Percentiles rank a stretch among this genome's conserved stretches.
Evolutionary conservation across 2,888 invertebrate genomes (phyloP).

Genomic region (Gastrophysa polygoni): DNA sequence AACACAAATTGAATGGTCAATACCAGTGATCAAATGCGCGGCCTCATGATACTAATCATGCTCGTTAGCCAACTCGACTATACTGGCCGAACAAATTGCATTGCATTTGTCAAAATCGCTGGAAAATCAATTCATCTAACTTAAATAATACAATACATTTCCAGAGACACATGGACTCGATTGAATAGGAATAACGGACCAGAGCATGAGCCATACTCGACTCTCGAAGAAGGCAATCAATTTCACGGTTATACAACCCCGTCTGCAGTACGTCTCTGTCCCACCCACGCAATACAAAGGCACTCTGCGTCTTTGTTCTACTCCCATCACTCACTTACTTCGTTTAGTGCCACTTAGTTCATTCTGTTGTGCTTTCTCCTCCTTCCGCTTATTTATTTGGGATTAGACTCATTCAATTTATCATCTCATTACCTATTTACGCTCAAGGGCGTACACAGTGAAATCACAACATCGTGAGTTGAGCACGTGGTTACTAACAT

Average conservation of each 20-base stretch:
- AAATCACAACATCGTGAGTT: too few species aligned
- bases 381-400: constrained; percentile 59
- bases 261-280: constrained; percentile 39
- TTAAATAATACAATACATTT: too few species aligned
- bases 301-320: constrained; percentile 41
- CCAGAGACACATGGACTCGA: too few species aligned
- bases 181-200: not conserved
- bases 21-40: too few species aligned
- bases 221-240: constrained; percentile 51
- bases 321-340: constrained; percentile 57
- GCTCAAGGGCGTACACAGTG: constrained; percentile 25
- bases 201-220: not conserved
- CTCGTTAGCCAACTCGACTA: too few species aligned
- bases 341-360: constrained; percentile 57
- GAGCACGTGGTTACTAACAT: too few species aligned
- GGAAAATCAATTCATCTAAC: too few species aligned
- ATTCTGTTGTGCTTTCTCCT: constrained; percentile 55
- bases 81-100: too few species aligned
- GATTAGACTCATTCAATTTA: constrained; percentile 59
- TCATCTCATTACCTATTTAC: constrained; percentile 58
- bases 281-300: constrained; percentile 21
- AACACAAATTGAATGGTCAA: too few species aligned
- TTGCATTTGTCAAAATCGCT: too few species aligned
- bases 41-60: too few species aligned
- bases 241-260: constrained; percentile 59